Evolutionary conservation across 2,888 invertebrate species (phyloP).

Genomic region (Linnaemya vulpina): DNA sequence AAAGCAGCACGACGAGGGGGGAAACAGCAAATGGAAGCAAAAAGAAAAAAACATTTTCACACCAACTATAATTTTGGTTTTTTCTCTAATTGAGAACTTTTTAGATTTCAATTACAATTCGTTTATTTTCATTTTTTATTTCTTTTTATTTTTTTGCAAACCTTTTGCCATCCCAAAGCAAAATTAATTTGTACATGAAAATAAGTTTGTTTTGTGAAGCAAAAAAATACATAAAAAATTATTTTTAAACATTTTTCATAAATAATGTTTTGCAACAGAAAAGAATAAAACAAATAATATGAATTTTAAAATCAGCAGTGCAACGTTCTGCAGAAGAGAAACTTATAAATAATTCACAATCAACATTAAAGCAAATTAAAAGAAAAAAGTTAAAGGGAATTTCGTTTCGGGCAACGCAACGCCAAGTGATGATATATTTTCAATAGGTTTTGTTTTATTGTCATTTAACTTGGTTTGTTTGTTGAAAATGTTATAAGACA

Average conservation of each 20-base stretch:
- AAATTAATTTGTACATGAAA: constrained; percentile 45
- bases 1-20: background rate
- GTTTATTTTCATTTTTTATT: background rate
- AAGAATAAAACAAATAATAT: constrained; percentile 30
- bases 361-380: no score
- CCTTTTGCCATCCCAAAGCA: background rate
- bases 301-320: constrained; percentile 41
- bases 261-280: constrained; percentile 24
- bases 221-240: background rate
- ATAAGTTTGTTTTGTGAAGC: constrained; percentile 31
- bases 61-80: constrained; percentile 63
- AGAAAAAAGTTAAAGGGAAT: no score
- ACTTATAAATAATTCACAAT: no score
- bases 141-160: background rate
- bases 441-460: no score
- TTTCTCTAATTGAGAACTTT: constrained; percentile 63
- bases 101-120: constrained; percentile 64
- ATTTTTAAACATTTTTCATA: constrained; percentile 28
- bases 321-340: no score
- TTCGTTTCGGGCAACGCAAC: no score
- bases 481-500: no score
- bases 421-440: no score
- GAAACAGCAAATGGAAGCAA: background rate
- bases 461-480: no score
- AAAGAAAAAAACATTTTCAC: constrained; percentile 45